These are phyloP conservation scores for Macrobrachium rosenbergii DNA, from an alignment of 1,140 invertebrate species.

Conservation along the genomic window DNA sequence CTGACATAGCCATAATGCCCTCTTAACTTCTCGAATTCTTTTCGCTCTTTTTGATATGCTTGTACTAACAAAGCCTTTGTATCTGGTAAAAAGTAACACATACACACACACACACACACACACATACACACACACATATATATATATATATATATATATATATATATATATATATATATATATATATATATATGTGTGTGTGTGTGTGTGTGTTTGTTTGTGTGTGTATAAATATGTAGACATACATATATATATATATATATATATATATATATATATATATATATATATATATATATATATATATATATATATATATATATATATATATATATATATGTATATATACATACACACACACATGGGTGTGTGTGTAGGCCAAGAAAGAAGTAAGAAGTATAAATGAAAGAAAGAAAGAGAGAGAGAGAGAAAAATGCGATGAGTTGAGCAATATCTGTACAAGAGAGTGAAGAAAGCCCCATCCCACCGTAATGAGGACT, in stretches of 20 bases:
- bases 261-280: neutral
- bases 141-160: neutral
- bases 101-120: conserved; percentile 29
- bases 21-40: too few relatives aligned
- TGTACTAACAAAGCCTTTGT: too few relatives aligned
- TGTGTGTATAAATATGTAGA: conserved; percentile 21
- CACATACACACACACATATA: neutral
- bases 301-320: conserved; percentile 22
- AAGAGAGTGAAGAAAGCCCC: too few relatives aligned
- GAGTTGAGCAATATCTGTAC: neutral
- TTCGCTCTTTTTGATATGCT: too few relatives aligned
- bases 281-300: conserved; percentile 32
- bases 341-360: neutral
- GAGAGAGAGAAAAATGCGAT: neutral
- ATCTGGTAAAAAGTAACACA: too few relatives aligned
- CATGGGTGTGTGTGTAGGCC: neutral
- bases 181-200: conserved; percentile 37
- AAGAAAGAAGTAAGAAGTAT: neutral
- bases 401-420: neutral
- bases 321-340: conserved; percentile 26
- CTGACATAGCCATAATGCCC: neutral
- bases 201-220: too few relatives aligned
- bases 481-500: too few relatives aligned
- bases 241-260: conserved; percentile 37
- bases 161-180: conserved; percentile 3